phyloP scores from a whole-genome alignment of 2,113 vertebrate genomes.

The Smithornis capensis region DNA sequence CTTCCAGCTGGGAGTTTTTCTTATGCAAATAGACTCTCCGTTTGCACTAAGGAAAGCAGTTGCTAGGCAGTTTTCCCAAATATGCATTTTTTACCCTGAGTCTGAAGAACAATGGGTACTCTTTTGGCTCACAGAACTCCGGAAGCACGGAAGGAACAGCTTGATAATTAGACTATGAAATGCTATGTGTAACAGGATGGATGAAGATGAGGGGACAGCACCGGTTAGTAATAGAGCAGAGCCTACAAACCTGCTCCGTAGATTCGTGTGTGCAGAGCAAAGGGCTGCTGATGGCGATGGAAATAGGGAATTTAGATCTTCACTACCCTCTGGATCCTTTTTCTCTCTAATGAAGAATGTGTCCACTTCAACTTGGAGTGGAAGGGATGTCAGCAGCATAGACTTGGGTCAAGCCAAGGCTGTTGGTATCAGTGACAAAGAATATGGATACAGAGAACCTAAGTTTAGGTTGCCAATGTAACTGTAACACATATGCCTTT shows the following conservation, averaged over 20 bases:
- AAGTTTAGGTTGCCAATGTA: not conserved
- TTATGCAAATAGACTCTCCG: conserved; percentile 71
- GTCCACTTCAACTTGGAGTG: not conserved
- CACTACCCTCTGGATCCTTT: not conserved
- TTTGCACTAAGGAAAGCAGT: conserved; percentile 66
- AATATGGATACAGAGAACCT: not conserved
- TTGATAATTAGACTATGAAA: conserved; percentile 38
- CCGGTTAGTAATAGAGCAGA: not conserved
- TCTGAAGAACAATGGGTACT: conserved; percentile 43
- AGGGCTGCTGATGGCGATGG: not conserved
- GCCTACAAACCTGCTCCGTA: not conserved
- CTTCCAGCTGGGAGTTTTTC: conserved; percentile 59
- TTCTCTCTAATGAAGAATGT: not conserved
- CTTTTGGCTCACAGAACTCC: conserved; percentile 59
- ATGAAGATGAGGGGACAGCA: not conserved
- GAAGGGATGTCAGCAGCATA: not conserved
- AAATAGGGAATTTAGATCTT: not conserved
- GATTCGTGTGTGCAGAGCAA: not conserved
- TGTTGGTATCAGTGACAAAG: not conserved
- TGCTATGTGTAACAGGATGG: not conserved
- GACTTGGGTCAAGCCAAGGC: not conserved
- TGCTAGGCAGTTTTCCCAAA: conserved; percentile 74
- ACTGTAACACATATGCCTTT: not conserved
- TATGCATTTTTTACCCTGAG: conserved; percentile 27
- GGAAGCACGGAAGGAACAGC: conserved; percentile 53